Conservation (phyloP, 2,113 vertebrate genomes). For the Dasyurus viverrinus region DNA sequence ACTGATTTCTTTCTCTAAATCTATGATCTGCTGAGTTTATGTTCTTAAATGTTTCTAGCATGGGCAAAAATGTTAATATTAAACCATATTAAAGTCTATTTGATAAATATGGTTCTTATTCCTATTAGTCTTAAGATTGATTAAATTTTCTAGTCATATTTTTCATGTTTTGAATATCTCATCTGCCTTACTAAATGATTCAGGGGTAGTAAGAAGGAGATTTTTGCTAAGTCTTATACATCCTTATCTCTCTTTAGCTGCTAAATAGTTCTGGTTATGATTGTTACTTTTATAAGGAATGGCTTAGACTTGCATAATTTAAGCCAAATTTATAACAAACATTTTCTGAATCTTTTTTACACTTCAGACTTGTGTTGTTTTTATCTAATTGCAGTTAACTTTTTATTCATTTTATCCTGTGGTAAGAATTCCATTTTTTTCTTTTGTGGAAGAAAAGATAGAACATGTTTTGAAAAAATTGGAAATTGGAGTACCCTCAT, state of each 20-base stretch:
- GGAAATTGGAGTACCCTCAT: background rate
- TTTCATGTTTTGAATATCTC: background rate
- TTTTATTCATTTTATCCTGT: background rate
- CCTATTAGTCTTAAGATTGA: background rate
- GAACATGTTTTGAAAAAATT: background rate
- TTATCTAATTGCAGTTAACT: background rate
- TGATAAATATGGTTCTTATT: background rate
- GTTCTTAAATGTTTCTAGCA: background rate
- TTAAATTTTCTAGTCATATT: background rate
- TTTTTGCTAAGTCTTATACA: background rate
- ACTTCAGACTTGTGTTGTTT: background rate
- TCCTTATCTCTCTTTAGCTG: background rate
- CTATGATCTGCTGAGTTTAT: background rate
- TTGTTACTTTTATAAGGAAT: background rate
- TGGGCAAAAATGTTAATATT: background rate
- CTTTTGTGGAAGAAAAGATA: background rate
- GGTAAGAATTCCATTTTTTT: background rate
- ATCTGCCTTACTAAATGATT: background rate
- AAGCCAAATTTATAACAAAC: background rate
- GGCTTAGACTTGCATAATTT: background rate
- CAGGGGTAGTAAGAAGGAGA: background rate
- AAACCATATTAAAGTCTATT: background rate
- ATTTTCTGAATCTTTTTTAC: background rate
- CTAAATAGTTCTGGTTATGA: background rate
- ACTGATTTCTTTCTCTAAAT: background rate